Evolutionary conservation across 2,113 vertebrate genomes (phyloP), one percentile per base, ranked within the genome.

Genomic region (Anhinga anhinga): DNA sequence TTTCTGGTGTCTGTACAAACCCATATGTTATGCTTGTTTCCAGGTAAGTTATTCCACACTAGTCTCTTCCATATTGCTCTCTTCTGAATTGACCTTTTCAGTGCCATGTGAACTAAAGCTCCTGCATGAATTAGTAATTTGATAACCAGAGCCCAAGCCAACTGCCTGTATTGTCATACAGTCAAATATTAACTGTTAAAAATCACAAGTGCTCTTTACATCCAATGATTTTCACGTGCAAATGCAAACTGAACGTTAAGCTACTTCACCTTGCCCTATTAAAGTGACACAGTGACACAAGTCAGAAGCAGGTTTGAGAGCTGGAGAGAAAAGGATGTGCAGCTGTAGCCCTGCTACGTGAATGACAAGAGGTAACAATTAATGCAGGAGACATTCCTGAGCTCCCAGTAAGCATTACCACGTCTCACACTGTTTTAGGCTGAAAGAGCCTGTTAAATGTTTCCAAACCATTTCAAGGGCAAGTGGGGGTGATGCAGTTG

Each of bases 401-500:
- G 11, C 72, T n/a, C 30, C 47, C 23, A 4, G 18, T 2, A 0
- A 13, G 23, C 73, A 7, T 15, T 36, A 11, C 65, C 50, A 11
- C 0, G 12, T 23, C 82, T 38, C 47, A 3, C 53, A 2, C 9
- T 1, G 16, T 6, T 30, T n/a, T 2, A n/a, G 45, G 45, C 55
- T 44, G 15, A 36, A 47, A 65, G 81, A 36, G 2, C 16, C 1
- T 2, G 20, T 5, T 15, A 1, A 52, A 45, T 0, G 38, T 18
- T 50, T 8, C 82, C 93, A 44, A 76, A 52, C 2, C 32, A 0
- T 50, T 17, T 40, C 3, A 3, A 11, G 30, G 72, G 63, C 14
- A 25, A 32, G 55, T 0, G 4, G 29, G 13, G 61, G 30, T 2
- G 9, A 2, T 0, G 11, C 10, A 18, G 56, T 1, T 45, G 85